Base-by-base conservation (phyloP, 2,888 invertebrate species). In the Eristalis pertinax region DNA sequence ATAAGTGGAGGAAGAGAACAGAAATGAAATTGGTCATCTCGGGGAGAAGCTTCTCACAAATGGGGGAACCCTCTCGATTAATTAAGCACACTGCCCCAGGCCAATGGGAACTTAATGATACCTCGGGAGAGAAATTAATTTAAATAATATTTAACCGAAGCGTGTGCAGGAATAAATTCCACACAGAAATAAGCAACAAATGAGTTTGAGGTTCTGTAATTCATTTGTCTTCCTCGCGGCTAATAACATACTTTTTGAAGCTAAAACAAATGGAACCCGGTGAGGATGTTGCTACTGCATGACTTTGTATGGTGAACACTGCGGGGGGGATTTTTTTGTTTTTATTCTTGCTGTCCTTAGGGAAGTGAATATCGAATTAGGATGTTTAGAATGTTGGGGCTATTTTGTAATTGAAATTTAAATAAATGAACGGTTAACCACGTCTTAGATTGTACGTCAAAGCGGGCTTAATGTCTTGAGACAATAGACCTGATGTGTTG, bases 181-280 rank as follows among this genome's bases (percentile, higher is more conserved):
- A 62, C 13, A 60, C 60, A 41, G 38, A 56, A 22, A 22, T 29
- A 26, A 63, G 22, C 35, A n/a, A 19, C 56, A 41, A 56, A 64
- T 78, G 64, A 35, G 24, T n/a, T 56, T 26, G 38, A 13, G 56
- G 19, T 19, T 69, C 50, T 19, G 11, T 68, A 43, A 76, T 76
- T 76, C 76, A 76, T 76, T 76, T 68, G 62, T 76, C 68, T 68
- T 68, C 41, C 29, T 76, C 43, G n/a, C n/a, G 5, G 60, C 43
- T 76, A 76, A 76, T 76, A 62, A 67, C 43, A 67, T 62, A 43
- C 24, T 62, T 62, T 60, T 67, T 62, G 50, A 11, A 64, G 19
- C 38, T 29, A 26, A 78, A 70, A 78, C 70, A 70, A 70, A 78
- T 58, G 63, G 41, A 65, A 69, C 64, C 70, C 38, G 70, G 56